phyloP scores from a whole-genome alignment of 2,113 vertebrate genomes.

The Falco punctatus region DNA sequence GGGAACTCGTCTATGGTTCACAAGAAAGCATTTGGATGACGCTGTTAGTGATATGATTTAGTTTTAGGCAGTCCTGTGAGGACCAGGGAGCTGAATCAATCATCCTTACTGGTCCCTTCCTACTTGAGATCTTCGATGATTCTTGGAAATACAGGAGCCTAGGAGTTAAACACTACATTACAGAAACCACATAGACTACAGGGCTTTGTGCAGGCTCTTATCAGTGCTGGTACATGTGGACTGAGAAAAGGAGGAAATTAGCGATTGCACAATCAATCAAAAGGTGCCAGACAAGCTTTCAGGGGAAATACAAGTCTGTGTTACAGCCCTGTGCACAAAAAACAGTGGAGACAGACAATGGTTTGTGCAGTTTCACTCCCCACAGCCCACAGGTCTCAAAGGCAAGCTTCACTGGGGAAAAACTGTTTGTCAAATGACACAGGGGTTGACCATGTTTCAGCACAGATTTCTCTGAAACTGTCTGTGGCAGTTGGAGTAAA shows the following conservation, averaged over 20 bases:
- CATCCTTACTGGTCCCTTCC: not conserved
- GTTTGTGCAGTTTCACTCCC: not conserved
- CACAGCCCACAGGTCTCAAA: constrained; percentile 2
- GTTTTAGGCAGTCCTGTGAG: not conserved
- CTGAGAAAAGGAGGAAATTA: not conserved
- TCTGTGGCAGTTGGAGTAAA: not conserved
- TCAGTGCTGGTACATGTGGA: not conserved
- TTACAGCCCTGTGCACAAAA: not conserved
- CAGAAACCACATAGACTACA: not conserved
- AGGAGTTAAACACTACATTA: not conserved
- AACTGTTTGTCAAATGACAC: not conserved
- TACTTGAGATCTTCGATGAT: not conserved
- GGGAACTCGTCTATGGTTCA: not conserved
- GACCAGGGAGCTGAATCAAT: not conserved
- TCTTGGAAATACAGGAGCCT: not conserved
- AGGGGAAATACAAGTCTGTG: not conserved
- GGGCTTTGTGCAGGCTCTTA: not conserved
- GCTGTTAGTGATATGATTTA: not conserved
- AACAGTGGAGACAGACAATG: not conserved
- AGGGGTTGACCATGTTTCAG: not conserved
- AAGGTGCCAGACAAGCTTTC: not conserved
- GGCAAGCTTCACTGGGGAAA: not conserved
- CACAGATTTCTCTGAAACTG: constrained; percentile 4
- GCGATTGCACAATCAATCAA: not conserved
- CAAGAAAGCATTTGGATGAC: not conserved